Percentiles rank a stretch among this genome's conserved stretches.
phyloP scores from a whole-genome alignment of 2,113 vertebrate genomes.

The Ifrita kowaldi region DNA sequence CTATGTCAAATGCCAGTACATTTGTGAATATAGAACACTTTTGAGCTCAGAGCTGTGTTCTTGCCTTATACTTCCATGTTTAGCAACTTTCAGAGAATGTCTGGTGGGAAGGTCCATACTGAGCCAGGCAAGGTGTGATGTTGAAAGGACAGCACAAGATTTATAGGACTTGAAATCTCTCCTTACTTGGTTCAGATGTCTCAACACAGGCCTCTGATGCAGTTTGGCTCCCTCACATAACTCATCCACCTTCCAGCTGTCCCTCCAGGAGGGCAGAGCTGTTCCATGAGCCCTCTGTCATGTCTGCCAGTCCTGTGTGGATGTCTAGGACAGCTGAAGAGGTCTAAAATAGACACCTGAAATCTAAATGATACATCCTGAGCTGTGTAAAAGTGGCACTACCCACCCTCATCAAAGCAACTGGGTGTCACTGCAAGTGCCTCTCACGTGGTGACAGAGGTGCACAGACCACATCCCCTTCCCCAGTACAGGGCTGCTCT shows the following conservation, averaged over 20 bases:
- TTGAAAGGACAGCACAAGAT: background rate
- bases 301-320: background rate
- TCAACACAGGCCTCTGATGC: background rate
- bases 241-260: background rate
- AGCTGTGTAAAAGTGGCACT: background rate
- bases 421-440: background rate
- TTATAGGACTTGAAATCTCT: background rate
- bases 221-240: background rate
- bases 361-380: background rate
- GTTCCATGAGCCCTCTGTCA: background rate
- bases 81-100: background rate
- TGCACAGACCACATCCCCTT: background rate
- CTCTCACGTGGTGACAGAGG: background rate
- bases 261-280: background rate
- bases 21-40: background rate
- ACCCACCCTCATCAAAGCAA: background rate
- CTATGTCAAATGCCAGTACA: background rate
- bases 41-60: background rate
- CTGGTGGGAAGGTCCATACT: background rate
- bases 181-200: background rate
- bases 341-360: background rate
- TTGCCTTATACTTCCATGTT: background rate
- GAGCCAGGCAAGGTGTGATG: background rate
- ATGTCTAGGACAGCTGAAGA: background rate
- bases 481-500: background rate